Conservation (phyloP, 2,797 vertebrate species). For the Myoxocephalus aenaeus region DNA sequence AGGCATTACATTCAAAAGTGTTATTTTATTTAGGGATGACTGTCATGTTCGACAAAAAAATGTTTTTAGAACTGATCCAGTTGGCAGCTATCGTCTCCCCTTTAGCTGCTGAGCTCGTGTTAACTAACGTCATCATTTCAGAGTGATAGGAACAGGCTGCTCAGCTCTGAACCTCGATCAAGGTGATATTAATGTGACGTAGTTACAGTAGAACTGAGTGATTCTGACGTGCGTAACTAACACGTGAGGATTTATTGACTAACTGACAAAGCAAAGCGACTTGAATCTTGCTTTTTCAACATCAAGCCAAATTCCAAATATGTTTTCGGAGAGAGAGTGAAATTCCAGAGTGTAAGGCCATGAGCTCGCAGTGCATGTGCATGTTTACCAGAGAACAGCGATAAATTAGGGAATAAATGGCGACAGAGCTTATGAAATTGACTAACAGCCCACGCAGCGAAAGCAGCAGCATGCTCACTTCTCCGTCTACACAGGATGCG, state of each 20-base stretch:
- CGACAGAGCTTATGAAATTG: background rate
- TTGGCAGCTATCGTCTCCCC: background rate
- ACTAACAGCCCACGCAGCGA: background rate
- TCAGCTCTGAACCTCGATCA: background rate
- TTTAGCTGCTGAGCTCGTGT: background rate
- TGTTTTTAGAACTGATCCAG: background rate
- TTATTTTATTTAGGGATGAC: background rate
- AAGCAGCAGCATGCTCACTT: background rate
- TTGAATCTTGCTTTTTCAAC: background rate
- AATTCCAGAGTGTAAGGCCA: background rate
- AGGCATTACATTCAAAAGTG: constrained; percentile 1
- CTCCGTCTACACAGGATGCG: background rate
- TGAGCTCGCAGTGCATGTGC: background rate
- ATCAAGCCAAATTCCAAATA: background rate
- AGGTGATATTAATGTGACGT: background rate
- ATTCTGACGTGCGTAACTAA: background rate
- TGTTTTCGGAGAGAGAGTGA: background rate
- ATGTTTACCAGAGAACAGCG: background rate
- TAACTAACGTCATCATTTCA: background rate
- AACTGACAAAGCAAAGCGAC: background rate
- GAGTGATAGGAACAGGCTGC: background rate
- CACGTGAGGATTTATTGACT: background rate
- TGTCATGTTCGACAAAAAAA: background rate
- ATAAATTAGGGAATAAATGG: background rate
- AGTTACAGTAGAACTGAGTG: background rate